Evolutionary conservation across 2,797 vertebrate species (phyloP).

Genomic region (Rhabdomys pumilio): DNA sequence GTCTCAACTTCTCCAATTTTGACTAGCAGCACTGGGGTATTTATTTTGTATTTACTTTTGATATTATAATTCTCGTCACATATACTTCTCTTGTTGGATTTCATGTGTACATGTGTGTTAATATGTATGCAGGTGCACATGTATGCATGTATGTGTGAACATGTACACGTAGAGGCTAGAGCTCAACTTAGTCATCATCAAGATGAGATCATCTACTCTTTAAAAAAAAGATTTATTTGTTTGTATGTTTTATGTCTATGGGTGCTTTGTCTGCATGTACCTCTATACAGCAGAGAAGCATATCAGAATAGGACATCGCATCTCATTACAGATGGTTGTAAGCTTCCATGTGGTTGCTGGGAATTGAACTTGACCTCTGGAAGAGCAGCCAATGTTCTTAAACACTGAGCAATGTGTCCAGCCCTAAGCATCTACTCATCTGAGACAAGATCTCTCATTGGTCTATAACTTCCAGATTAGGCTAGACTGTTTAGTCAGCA

Average conservation of each 20-base stretch:
- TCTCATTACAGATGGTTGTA: neutral
- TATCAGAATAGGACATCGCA: neutral
- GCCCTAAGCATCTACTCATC: neutral
- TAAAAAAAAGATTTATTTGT: neutral
- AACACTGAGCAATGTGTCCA: neutral
- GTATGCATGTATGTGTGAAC: neutral
- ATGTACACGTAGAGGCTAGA: neutral
- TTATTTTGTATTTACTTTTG: slow-evolving; percentile 6
- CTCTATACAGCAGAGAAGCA: neutral
- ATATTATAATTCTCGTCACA: slow-evolving; percentile 34
- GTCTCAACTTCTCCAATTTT: neutral
- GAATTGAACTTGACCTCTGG: neutral
- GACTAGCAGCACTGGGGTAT: slow-evolving; percentile 18
- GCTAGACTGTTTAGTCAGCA: neutral
- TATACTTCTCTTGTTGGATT: neutral
- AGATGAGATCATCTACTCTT: neutral
- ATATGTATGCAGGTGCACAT: neutral
- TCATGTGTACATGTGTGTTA: neutral
- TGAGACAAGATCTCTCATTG: neutral
- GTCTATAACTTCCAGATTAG: neutral
- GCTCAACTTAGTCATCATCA: neutral
- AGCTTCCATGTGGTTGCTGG: neutral
- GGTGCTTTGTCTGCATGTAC: neutral
- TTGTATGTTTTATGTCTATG: neutral
- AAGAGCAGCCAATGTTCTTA: neutral